Percentiles rank a stretch among this genome's conserved stretches.
Evolutionary conservation across 2,113 vertebrate species (phyloP).

Genomic region (Suncus etruscus): DNA sequence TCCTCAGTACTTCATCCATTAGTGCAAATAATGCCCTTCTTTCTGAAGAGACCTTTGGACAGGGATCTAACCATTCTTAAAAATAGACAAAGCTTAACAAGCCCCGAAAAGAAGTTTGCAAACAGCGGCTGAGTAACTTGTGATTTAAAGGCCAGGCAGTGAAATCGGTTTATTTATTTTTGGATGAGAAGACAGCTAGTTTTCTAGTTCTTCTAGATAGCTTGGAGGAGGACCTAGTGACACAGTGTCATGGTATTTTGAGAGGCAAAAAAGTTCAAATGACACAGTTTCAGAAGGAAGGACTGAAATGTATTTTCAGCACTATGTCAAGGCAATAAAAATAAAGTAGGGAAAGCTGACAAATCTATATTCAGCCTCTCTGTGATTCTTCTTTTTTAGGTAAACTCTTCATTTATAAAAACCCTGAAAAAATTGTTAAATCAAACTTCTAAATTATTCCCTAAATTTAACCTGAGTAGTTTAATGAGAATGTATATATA

Average conservation of each 20-base stretch:
- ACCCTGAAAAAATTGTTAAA: conserved; percentile 3
- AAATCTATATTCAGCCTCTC: not conserved
- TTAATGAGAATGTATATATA: no score
- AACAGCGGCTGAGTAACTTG: conserved; percentile 71
- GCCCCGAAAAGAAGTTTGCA: conserved; percentile 64
- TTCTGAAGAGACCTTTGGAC: conserved; percentile 70
- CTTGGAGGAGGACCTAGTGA: conserved; percentile 65
- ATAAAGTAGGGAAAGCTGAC: conserved; percentile 63
- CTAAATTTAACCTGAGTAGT: no score
- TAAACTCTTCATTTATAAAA: not conserved
- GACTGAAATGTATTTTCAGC: conserved; percentile 71
- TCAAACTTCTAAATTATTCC: not conserved
- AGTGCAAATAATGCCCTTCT: conserved; percentile 76
- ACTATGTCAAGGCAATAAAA: conserved; percentile 56
- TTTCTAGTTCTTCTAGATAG: conserved; percentile 22
- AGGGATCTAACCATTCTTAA: conserved; percentile 82
- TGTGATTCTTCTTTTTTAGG: conserved; percentile 7
- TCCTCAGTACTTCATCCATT: conserved; percentile 61
- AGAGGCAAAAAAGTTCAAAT: conserved; percentile 66
- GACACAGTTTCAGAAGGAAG: conserved; percentile 64
- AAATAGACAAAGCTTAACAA: conserved; percentile 77
- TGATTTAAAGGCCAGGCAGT: conserved; percentile 73
- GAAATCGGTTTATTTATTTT: not conserved
- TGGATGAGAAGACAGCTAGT: conserved; percentile 77
- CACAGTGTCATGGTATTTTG: conserved; percentile 34